Conservation (phyloP, 2,888 invertebrate species). For the Noctua janthe region DNA sequence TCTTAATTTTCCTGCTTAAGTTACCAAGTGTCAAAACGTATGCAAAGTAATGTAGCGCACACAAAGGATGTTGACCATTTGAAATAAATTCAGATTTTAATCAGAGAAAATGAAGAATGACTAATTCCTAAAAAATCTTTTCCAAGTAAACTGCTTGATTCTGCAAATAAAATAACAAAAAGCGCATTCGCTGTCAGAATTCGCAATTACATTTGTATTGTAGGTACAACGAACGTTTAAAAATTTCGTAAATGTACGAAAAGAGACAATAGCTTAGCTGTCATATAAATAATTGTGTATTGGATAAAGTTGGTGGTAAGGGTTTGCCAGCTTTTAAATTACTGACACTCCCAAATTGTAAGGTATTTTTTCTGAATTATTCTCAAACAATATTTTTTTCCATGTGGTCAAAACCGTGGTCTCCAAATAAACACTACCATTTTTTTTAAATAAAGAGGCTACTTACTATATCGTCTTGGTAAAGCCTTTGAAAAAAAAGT, state of each 20-base stretch:
- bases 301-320: slow-evolving; percentile 22
- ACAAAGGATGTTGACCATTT: slow-evolving; percentile 56
- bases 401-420: neutral
- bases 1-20: slow-evolving; percentile 39
- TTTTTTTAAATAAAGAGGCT: neutral
- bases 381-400: neutral
- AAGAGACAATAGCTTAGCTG: slow-evolving; percentile 84
- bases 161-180: slow-evolving; percentile 85
- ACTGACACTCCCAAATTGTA: neutral
- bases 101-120: slow-evolving; percentile 76
- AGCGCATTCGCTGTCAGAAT: slow-evolving; percentile 80
- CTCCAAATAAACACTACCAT: neutral
- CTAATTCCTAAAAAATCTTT: slow-evolving; percentile 86
- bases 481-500: neutral
- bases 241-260: slow-evolving; percentile 84
- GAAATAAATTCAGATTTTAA: slow-evolving; percentile 74
- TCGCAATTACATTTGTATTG: slow-evolving; percentile 75
- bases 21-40: neutral
- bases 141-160: slow-evolving; percentile 86
- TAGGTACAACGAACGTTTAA: slow-evolving; percentile 70
- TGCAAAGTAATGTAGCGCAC: slow-evolving; percentile 33
- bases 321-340: slow-evolving; percentile 26
- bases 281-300: slow-evolving; percentile 85
- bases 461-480: neutral
- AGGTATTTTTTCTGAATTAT: neutral